Conservation (phyloP, 2,888 invertebrate genomes). For the Ormyrus pomaceus region DNA sequence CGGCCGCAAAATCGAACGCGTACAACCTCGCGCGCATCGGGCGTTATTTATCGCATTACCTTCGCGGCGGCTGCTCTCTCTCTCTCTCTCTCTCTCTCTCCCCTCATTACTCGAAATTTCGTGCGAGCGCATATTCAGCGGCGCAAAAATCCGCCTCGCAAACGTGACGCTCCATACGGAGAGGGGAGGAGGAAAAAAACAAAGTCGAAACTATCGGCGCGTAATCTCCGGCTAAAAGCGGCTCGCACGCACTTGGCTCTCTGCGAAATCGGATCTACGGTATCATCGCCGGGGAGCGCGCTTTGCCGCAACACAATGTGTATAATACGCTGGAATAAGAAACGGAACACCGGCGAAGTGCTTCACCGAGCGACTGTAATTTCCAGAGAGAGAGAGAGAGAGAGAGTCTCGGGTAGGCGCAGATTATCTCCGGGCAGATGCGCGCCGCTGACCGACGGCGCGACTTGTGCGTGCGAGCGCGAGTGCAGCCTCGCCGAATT, state of each 20-base stretch:
- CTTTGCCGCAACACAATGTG: background rate
- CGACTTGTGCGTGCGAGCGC: constrained; percentile 36
- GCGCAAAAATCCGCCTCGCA: background rate
- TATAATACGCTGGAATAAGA: constrained; percentile 26
- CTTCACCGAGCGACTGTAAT: constrained; percentile 54
- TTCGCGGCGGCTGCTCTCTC: no score
- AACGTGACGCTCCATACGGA: background rate
- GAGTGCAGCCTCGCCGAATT: constrained; percentile 46
- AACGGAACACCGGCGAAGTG: constrained; percentile 49
- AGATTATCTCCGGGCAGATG: constrained; percentile 37
- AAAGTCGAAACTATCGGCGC: background rate
- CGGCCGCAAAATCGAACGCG: no score
- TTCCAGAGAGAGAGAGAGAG: constrained; percentile 56
- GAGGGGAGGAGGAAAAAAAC: background rate
- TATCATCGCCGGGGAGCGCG: constrained; percentile 29
- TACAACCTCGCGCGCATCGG: no score
- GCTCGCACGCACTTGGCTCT: background rate
- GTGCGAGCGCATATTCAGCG: background rate
- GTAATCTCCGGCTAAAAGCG: background rate
- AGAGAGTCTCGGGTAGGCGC: constrained; percentile 57
- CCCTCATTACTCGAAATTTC: no score
- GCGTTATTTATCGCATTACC: no score
- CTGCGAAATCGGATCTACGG: background rate
- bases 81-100: no score
- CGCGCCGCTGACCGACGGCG: constrained; percentile 58